phyloP scores from a whole-genome alignment of 1,140 invertebrate genomes.

The Eupeodes corollae region DNA sequence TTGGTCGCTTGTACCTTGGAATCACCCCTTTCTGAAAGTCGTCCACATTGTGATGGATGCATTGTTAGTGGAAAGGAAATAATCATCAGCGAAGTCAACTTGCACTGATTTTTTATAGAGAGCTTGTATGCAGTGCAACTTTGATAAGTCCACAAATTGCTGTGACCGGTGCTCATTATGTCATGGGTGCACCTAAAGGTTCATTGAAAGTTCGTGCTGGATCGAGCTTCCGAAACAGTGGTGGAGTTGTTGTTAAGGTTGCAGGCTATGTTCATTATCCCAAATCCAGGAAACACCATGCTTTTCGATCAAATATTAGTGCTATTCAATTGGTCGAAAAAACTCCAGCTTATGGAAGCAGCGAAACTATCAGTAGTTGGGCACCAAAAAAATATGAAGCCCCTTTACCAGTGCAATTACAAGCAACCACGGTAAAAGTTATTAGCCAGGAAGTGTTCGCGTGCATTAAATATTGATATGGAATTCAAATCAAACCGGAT shows the following conservation, averaged over 20 bases:
- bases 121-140: constrained; percentile 44
- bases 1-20: constrained; percentile 4
- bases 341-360: not conserved
- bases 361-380: constrained; percentile 8
- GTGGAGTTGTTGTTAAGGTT: constrained; percentile 8
- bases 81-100: constrained; percentile 14
- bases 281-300: not conserved
- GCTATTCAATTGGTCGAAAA: constrained; percentile 2
- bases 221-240: constrained; percentile 4
- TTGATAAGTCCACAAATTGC: constrained; percentile 39
- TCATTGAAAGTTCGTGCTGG: constrained; percentile 15
- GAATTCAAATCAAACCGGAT: constrained; percentile 1
- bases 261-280: not conserved
- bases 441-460: constrained; percentile 1
- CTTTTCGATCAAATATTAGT: not conserved
- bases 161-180: constrained; percentile 47
- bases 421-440: constrained; percentile 4
- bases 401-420: constrained; percentile 2
- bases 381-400: constrained; percentile 1
- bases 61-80: constrained; percentile 19
- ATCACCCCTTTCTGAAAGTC: constrained; percentile 10
- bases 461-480: constrained; percentile 2
- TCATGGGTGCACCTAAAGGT: not conserved
- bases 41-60: constrained; percentile 10
- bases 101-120: constrained; percentile 18